phyloP scores from a whole-genome alignment of 2,797 vertebrate species.

The Sebastes cheni region DNA sequence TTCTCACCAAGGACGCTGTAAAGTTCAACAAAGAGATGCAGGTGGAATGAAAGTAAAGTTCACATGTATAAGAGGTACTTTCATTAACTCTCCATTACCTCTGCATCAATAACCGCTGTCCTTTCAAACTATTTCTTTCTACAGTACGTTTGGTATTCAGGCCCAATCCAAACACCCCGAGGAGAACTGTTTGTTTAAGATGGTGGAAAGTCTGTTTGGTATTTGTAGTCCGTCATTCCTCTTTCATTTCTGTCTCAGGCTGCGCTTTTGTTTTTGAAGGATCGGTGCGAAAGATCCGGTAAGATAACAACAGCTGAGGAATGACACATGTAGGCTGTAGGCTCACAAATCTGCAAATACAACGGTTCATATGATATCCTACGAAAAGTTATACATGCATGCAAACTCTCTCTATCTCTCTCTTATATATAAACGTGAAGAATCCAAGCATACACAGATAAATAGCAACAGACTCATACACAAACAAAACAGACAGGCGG shows the following conservation, averaged over 20 bases:
- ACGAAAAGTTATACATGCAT: background rate
- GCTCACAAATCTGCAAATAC: background rate
- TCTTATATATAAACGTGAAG: background rate
- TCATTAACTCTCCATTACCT: background rate
- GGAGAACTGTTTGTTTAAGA: background rate
- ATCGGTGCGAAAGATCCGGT: background rate
- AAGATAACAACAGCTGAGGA: conserved; percentile 29
- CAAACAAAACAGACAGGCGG: conserved; percentile 11
- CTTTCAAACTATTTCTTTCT: background rate
- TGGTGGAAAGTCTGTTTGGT: background rate
- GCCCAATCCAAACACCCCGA: background rate
- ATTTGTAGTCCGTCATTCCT: conserved; percentile 16
- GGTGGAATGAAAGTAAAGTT: background rate
- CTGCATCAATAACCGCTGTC: background rate
- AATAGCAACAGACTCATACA: background rate
- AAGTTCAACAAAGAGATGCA: background rate
- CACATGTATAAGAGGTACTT: background rate
- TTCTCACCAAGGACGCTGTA: background rate
- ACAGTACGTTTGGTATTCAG: background rate
- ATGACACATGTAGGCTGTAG: conserved; percentile 8
- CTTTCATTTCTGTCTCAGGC: conserved; percentile 9
- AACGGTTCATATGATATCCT: background rate
- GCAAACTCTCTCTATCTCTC: background rate
- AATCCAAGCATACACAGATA: background rate
- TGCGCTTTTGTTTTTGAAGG: conserved; percentile 7